phyloP scores from a whole-genome alignment of 2,888 invertebrate genomes.

The Lottia gigantea region DNA sequence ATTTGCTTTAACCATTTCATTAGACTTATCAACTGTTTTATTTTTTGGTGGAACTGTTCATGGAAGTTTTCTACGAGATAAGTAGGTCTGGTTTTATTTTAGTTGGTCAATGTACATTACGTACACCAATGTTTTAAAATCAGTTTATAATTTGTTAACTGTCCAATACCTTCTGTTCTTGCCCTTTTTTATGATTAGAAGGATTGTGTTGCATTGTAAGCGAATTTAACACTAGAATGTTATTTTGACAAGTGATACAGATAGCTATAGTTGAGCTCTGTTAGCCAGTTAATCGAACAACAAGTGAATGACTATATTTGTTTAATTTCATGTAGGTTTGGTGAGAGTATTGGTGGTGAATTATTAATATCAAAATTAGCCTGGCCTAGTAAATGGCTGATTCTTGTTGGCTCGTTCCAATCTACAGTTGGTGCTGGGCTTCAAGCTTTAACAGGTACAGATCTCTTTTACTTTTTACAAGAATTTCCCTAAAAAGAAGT shows the following conservation, averaged over 20 bases:
- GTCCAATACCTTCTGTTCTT: too few species aligned
- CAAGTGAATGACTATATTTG: neutral
- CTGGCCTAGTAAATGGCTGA: slow-evolving; percentile 98
- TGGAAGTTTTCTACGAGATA: slow-evolving; percentile 92
- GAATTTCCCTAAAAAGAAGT: too few species aligned
- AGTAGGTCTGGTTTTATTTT: slow-evolving; percentile 74
- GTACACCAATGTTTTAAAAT: too few species aligned
- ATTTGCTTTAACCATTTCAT: neutral
- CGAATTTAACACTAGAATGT: too few species aligned
- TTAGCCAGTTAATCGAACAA: too few species aligned
- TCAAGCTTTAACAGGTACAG: slow-evolving; percentile 84
- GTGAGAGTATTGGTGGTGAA: slow-evolving; percentile 88
- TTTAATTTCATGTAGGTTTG: slow-evolving; percentile 77
- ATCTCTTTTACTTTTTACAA: too few species aligned
- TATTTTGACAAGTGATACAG: too few species aligned
- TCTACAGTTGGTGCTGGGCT: slow-evolving; percentile 97
- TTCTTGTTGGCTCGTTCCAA: slow-evolving; percentile 93
- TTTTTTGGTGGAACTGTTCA: slow-evolving; percentile 86
- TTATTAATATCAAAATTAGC: slow-evolving; percentile 96
- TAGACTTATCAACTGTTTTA: slow-evolving; percentile 32
- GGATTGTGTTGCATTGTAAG: too few species aligned
- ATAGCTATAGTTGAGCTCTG: too few species aligned
- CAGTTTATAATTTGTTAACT: too few species aligned
- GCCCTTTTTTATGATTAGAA: too few species aligned
- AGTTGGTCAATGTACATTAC: too few species aligned